phyloP scores from a whole-genome alignment of 2,113 vertebrate genomes.

The Tyto alba region DNA sequence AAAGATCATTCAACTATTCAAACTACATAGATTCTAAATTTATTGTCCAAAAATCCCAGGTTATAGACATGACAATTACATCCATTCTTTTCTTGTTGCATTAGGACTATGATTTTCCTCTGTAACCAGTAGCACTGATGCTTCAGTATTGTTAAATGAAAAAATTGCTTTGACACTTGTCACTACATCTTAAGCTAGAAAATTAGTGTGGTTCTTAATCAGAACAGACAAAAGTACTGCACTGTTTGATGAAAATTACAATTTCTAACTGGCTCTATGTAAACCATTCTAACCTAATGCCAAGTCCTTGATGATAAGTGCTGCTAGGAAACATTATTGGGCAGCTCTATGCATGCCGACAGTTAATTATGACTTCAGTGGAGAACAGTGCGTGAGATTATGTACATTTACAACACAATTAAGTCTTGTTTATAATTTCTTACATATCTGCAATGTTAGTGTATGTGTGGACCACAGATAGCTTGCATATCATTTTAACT shows the following conservation, averaged over 20 bases:
- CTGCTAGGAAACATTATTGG: slow-evolving; percentile 25
- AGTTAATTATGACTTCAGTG: slow-evolving; percentile 61
- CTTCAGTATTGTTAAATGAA: slow-evolving; percentile 32
- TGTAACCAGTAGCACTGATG: neutral
- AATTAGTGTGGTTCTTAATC: slow-evolving; percentile 52
- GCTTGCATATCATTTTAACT: neutral
- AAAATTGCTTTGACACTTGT: slow-evolving; percentile 57
- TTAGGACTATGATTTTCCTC: neutral
- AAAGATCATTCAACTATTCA: neutral
- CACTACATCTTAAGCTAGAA: slow-evolving; percentile 34
- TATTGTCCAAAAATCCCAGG: neutral
- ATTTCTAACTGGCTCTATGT: slow-evolving; percentile 37
- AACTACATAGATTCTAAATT: neutral
- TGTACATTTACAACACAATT: slow-evolving; percentile 52
- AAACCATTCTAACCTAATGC: slow-evolving; percentile 25
- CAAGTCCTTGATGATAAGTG: slow-evolving; percentile 34
- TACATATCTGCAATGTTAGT: neutral
- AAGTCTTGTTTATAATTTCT: slow-evolving; percentile 55
- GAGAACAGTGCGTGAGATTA: slow-evolving; percentile 54
- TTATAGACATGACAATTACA: neutral
- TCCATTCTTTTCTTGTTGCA: neutral
- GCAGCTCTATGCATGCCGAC: neutral
- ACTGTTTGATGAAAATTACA: slow-evolving; percentile 41
- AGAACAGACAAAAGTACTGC: slow-evolving; percentile 37
- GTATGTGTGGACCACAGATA: neutral